These are phyloP conservation scores for Oreotrochilus melanogaster DNA, from an alignment of 2,113 vertebrate species.

Conservation along the genomic window DNA sequence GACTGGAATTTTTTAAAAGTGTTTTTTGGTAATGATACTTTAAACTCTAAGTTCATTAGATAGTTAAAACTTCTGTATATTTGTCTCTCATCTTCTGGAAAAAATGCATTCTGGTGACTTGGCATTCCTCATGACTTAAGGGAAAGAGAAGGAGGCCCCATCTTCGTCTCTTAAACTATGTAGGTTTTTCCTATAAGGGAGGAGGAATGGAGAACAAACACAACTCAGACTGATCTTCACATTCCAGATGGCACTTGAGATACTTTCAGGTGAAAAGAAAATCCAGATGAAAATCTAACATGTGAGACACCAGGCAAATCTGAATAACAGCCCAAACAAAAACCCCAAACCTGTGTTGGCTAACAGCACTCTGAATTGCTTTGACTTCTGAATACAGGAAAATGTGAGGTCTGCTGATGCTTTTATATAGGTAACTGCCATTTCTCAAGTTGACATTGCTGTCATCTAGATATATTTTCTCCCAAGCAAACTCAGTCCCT, in stretches of 20 bases:
- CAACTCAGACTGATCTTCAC: not conserved
- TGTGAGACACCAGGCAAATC: not conserved
- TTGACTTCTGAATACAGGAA: not conserved
- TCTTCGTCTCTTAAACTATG: not conserved
- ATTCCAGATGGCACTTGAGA: not conserved
- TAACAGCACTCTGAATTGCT: not conserved
- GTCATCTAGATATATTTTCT: not conserved
- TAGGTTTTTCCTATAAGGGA: not conserved
- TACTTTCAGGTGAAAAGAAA: not conserved
- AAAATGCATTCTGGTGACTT: not conserved
- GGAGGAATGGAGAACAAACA: not conserved
- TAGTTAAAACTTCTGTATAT: not conserved
- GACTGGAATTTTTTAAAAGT: not conserved
- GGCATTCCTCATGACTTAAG: not conserved
- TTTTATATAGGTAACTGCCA: not conserved
- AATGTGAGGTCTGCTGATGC: not conserved
- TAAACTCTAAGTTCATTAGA: not conserved
- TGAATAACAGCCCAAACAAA: not conserved
- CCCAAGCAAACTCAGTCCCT: not conserved
- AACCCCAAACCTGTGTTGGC: not conserved
- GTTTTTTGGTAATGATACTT: not conserved
- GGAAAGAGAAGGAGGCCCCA: not conserved
- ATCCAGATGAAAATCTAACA: conserved; percentile 16
- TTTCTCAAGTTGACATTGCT: not conserved
- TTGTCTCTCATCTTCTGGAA: not conserved